Evolutionary conservation across 1,140 invertebrate species (phyloP).

Genomic region (Drosophila burlai): DNA sequence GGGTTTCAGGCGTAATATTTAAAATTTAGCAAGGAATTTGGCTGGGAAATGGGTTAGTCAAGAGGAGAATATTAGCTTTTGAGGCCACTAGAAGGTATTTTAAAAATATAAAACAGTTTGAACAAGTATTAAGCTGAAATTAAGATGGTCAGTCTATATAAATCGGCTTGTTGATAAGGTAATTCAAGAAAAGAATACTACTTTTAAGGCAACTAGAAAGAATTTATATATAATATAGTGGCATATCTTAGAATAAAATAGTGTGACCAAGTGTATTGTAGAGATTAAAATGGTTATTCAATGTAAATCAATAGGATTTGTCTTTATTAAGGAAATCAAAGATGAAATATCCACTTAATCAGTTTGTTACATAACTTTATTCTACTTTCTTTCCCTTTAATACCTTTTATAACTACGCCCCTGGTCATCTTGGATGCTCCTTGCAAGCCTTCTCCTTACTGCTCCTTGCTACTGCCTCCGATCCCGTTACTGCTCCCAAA

Average conservation of each 20-base stretch:
- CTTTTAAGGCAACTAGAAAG: not conserved
- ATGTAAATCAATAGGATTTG: not conserved
- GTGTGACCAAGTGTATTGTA: not conserved
- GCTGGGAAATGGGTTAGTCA: too few relatives aligned
- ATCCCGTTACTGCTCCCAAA: conserved; percentile 9
- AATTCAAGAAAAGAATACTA: too few relatives aligned
- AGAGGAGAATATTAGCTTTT: not conserved
- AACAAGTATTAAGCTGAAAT: not conserved
- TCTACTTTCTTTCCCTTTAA: too few relatives aligned
- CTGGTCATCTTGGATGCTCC: conserved; percentile 27
- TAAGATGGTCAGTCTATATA: not conserved
- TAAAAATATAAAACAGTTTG: not conserved
- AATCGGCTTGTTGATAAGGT: too few relatives aligned
- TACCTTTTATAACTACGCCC: not conserved
- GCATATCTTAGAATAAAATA: not conserved
- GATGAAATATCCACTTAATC: not conserved
- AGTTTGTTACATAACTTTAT: not conserved
- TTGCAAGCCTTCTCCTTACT: conserved; percentile 8
- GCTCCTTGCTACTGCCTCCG: conserved; percentile 2
- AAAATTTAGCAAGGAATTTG: not conserved
- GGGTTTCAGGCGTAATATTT: not conserved
- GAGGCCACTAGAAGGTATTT: not conserved
- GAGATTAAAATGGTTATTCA: not conserved
- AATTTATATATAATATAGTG: too few relatives aligned
- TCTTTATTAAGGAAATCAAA: not conserved